Evolutionary conservation across 2,113 vertebrate species (phyloP), one percentile per base, ranked within the genome.

Genomic region (Hypomesus transpacificus): DNA sequence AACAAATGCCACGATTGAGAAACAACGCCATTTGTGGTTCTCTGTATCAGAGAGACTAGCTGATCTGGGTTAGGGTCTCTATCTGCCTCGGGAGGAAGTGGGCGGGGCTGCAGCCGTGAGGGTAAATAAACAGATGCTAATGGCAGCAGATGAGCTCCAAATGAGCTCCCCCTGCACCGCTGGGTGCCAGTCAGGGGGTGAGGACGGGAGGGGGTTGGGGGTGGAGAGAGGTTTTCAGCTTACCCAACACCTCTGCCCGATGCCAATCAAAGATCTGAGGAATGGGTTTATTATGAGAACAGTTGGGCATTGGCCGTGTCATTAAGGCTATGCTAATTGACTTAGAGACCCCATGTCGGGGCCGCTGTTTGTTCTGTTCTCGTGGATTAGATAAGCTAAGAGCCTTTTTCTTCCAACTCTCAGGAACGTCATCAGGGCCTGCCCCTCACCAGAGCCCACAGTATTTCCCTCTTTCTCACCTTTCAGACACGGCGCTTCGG

Each of bases 51-150:
- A 28, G 1, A 18, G 61, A 26, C 18, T 28, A 74, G 71, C 65
- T 67, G 77, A 76, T 72, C 71, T 63, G 71, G 68, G 1, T 56
- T 51, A 67, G 39, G 57, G 70, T 81, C 76, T 50, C 75, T 71
- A 82, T 79, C 78, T 80, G 67, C 78, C 82, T 74, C 66, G 62
- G 71, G 73, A 85, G 82, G 83, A 88, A 88, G 74, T 71, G 70
- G 81, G 52, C 2, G 26, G 75, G 76, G 76, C 84, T 76, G 77
- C 70, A 85, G 80, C 73, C 73, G 79, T 82, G 75, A 86, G 76
- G 74, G 77, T 69, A 79, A 80, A 84, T 76, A 85, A 84, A 87
- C 73, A 69, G 3, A 82, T 78, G 72, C 72, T 88, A 86, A 87
- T 83, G 71, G 57, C 66, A 76, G 65, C 78, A 71, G 79, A 78